Percentiles rank a stretch among this genome's conserved stretches.
phyloP scores from a whole-genome alignment of 2,888 invertebrate genomes.

The Sarcophaga caerulescens region DNA sequence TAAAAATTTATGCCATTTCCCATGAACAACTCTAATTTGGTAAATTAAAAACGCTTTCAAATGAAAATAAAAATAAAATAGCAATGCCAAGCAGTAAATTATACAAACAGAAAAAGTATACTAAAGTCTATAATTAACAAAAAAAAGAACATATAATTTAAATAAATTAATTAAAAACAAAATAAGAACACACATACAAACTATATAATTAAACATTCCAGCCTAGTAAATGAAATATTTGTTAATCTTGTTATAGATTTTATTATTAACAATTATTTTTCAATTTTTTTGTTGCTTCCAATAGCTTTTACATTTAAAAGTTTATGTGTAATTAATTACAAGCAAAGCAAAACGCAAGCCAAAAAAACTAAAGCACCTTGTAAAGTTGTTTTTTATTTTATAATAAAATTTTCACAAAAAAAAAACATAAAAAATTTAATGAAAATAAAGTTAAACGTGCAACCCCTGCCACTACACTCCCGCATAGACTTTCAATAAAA shows the following conservation, averaged over 20 bases:
- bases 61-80: slow-evolving; percentile 23
- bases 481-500: not conserved
- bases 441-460: too few relatives aligned
- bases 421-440: not conserved
- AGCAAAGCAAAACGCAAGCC: not conserved
- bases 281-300: not conserved
- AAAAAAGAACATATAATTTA: not conserved
- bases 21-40: too few relatives aligned
- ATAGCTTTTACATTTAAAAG: not conserved
- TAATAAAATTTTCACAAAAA: slow-evolving; percentile 16
- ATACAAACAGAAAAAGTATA: slow-evolving; percentile 36
- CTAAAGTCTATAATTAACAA: not conserved
- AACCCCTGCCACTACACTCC: too few relatives aligned
- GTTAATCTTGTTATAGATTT: slow-evolving; percentile 3
- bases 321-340: not conserved
- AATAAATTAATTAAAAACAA: not conserved
- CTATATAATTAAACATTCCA: slow-evolving; percentile 48
- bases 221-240: slow-evolving; percentile 48
- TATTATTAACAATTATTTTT: not conserved
- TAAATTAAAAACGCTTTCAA: slow-evolving; percentile 3
- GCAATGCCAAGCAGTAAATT: slow-evolving; percentile 19
- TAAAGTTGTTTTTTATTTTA: not conserved
- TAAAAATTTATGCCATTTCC: too few relatives aligned
- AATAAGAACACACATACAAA: not conserved
- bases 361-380: not conserved